These are phyloP conservation scores for Cephus runcator DNA, from an alignment of 2,888 invertebrate species.

Conservation along the genomic window DNA sequence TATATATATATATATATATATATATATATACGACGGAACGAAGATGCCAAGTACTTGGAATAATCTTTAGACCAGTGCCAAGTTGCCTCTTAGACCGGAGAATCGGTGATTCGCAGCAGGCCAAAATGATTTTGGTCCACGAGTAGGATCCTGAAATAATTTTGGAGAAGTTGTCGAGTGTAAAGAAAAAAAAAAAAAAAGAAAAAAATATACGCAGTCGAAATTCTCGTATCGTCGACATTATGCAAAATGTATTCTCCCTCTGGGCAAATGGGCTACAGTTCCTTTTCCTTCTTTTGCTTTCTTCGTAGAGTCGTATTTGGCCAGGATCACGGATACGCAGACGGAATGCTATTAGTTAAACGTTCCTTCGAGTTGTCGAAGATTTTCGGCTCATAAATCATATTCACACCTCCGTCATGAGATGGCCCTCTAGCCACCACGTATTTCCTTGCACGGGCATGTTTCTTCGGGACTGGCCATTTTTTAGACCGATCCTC, in stretches of 20 bases:
- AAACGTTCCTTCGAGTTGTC: slow-evolving; percentile 9
- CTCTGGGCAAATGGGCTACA: not conserved
- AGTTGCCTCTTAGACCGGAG: not conserved
- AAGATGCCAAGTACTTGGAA: not conserved
- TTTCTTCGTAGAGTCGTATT: not conserved
- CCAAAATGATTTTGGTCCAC: not conserved
- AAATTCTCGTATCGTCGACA: not conserved
- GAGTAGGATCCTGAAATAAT: not conserved
- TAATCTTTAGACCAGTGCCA: not conserved
- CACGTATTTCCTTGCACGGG: slow-evolving; percentile 12
- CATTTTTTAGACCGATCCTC: slow-evolving; percentile 1
- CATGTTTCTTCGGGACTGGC: slow-evolving; percentile 3
- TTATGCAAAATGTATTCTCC: not conserved
- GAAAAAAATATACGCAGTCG: not conserved
- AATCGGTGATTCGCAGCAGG: not conserved
- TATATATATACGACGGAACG: not conserved
- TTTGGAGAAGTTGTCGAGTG: not conserved
- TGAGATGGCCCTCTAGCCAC: slow-evolving; percentile 9
- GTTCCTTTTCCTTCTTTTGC: not conserved
- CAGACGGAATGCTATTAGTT: not conserved
- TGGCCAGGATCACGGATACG: not conserved
- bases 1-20: not conserved
- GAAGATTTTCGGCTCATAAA: slow-evolving; percentile 16
- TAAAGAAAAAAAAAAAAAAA: not conserved
- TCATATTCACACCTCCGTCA: slow-evolving; percentile 21